A percentile compares a stretch with the other conserved stretches of the same genome.
Conservation (phyloP, 2,797 vertebrate species). For the Allobates femoralis region DNA sequence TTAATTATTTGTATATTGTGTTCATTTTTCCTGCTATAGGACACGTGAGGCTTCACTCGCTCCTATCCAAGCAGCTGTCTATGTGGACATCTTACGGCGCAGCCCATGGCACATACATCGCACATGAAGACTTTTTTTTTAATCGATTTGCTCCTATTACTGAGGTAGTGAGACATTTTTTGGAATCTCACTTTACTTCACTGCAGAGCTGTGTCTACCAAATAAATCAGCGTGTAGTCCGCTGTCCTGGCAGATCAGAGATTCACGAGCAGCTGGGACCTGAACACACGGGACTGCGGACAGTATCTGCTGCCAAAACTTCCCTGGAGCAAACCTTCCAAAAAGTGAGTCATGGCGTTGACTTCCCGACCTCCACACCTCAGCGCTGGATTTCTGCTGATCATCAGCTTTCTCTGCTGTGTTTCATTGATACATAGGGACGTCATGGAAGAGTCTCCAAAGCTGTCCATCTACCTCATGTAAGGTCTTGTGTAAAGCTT, state of each 20-base stretch:
- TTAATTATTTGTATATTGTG: too few species aligned
- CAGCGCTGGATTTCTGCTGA: constrained; percentile 64
- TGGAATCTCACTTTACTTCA: neutral
- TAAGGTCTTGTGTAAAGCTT: too few species aligned
- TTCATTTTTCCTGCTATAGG: too few species aligned
- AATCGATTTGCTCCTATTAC: too few species aligned
- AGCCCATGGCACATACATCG: too few species aligned
- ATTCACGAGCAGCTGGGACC: neutral
- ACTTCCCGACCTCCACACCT: neutral
- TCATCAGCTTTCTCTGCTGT: constrained; percentile 65
- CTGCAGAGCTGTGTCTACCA: neutral
- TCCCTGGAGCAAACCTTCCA: constrained; percentile 6
- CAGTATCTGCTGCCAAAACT: constrained; percentile 4
- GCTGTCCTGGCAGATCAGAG: neutral
- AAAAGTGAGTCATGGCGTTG: constrained; percentile 20
- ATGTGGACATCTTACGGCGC: too few species aligned
- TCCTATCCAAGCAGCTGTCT: too few species aligned
- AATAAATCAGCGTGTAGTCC: neutral
- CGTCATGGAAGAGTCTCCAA: neutral
- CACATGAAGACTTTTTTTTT: too few species aligned
- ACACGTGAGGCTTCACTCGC: too few species aligned
- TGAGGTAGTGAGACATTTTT: too few species aligned
- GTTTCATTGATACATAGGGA: neutral
- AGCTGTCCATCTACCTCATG: too few species aligned
- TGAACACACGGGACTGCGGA: neutral